These are phyloP conservation scores for Habrosyne pyritoides DNA, from an alignment of 2,888 invertebrate genomes.

Conservation along the genomic window DNA sequence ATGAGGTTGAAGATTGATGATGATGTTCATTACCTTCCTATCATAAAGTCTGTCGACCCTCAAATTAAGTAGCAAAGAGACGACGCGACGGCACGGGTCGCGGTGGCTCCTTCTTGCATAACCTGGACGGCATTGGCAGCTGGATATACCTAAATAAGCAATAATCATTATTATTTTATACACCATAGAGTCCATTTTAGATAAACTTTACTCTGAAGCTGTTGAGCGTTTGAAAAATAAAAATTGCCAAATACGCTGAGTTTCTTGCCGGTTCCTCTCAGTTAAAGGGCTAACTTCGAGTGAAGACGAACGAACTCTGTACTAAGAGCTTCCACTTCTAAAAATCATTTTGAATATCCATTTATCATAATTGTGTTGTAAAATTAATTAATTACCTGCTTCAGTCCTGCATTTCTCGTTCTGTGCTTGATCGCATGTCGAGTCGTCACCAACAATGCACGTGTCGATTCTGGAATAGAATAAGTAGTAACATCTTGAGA, in stretches of 20 bases:
- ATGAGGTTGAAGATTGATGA: too few relatives aligned
- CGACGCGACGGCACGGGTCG: conserved; percentile 90
- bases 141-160: conserved; percentile 87
- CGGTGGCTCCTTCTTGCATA: conserved; percentile 88
- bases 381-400: conserved; percentile 72
- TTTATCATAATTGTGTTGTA: too few relatives aligned
- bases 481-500: too few relatives aligned
- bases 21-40: conserved; percentile 69
- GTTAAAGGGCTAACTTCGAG: too few relatives aligned
- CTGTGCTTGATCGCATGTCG: conserved; percentile 94
- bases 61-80: conserved; percentile 90
- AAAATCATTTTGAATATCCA: too few relatives aligned
- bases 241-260: too few relatives aligned
- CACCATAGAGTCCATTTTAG: background rate
- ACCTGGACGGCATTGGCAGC: conserved; percentile 93
- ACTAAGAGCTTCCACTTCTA: too few relatives aligned
- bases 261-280: too few relatives aligned
- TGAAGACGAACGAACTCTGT: too few relatives aligned
- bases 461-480: conserved; percentile 92
- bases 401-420: conserved; percentile 95
- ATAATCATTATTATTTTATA: background rate
- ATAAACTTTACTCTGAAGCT: too few relatives aligned
- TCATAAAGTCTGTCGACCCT: conserved; percentile 93
- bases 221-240: too few relatives aligned
- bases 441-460: conserved; percentile 96